A percentile compares a stretch with the other conserved stretches of the same genome.
These are phyloP conservation scores for Drosophila pseudotalamancana DNA, from an alignment of 2,888 invertebrate genomes.

Conservation along the genomic window DNA sequence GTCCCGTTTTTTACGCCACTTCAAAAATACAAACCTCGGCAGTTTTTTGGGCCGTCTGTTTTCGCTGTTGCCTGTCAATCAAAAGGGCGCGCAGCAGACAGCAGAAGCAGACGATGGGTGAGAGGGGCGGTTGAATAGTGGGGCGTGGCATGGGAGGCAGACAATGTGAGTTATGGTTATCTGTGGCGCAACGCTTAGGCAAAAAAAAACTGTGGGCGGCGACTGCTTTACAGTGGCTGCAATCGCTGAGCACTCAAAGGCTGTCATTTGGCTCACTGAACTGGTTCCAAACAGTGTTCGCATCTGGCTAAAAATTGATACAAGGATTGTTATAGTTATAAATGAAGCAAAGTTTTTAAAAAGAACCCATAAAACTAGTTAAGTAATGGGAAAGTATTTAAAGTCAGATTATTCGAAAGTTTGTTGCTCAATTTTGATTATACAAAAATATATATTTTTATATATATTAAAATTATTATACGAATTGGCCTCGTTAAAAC, in stretches of 20 bases:
- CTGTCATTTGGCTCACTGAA: constrained; percentile 1
- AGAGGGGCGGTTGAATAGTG: constrained; percentile 1
- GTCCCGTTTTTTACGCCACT: constrained; percentile 34
- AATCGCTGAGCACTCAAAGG: constrained; percentile 15
- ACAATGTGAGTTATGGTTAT: constrained; percentile 63
- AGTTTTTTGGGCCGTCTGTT: constrained; percentile 46
- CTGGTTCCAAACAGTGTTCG: no score
- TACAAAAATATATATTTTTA: no score
- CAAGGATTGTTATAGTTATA: background rate
- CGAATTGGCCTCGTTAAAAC: no score
- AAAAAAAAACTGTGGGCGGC: constrained; percentile 1
- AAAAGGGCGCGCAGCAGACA: constrained; percentile 64
- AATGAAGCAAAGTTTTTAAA: background rate
- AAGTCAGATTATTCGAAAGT: no score
- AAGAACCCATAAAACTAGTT: background rate
- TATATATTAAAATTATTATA: no score
- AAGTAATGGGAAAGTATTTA: no score
- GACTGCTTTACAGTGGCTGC: constrained; percentile 39
- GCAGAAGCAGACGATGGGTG: background rate
- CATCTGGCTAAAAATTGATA: background rate
- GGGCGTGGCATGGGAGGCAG: constrained; percentile 13
- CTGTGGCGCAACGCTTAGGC: constrained; percentile 23
- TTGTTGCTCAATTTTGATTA: no score
- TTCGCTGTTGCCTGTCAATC: constrained; percentile 72
- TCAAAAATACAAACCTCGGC: constrained; percentile 62